phyloP scores from a whole-genome alignment of 1,140 invertebrate species.

The Heliothis virescens region DNA sequence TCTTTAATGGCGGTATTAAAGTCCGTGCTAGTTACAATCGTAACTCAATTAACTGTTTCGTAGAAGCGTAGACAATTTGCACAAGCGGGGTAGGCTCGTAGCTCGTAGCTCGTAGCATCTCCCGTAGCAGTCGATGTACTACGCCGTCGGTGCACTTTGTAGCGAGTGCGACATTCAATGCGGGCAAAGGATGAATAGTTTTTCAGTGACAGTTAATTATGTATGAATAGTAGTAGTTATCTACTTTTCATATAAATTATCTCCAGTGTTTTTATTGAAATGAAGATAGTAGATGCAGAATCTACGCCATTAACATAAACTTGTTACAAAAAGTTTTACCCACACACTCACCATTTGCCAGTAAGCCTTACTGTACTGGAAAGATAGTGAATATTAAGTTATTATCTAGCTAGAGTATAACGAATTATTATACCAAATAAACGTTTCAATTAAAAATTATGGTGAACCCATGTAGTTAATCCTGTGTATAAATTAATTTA shows the following conservation, averaged over 20 bases:
- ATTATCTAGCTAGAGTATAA: too few species aligned
- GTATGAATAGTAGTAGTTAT: not conserved
- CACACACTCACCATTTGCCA: too few species aligned
- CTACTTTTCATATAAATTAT: too few species aligned
- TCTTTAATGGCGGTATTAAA: conserved; percentile 30
- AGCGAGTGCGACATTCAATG: not conserved
- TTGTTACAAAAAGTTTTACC: too few species aligned
- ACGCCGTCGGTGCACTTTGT: not conserved
- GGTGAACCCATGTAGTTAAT: not conserved
- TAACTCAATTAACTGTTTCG: conserved; percentile 39
- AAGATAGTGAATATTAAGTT: too few species aligned
- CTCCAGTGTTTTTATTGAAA: too few species aligned
- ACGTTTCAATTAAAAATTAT: too few species aligned
- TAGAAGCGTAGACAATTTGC: conserved; percentile 36
- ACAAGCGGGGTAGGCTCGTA: conserved; percentile 30
- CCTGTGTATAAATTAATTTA: conserved; percentile 14
- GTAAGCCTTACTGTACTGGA: too few species aligned
- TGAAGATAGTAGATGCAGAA: too few species aligned
- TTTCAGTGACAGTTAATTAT: not conserved
- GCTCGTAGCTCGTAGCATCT: conserved; percentile 20
- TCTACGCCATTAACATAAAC: too few species aligned
- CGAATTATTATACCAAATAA: too few species aligned
- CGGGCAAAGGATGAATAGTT: not conserved
- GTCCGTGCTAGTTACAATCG: conserved; percentile 28
- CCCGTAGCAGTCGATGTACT: conserved; percentile 23